phyloP scores from a whole-genome alignment of 2,888 invertebrate species.

The Eristalinus aeneus region DNA sequence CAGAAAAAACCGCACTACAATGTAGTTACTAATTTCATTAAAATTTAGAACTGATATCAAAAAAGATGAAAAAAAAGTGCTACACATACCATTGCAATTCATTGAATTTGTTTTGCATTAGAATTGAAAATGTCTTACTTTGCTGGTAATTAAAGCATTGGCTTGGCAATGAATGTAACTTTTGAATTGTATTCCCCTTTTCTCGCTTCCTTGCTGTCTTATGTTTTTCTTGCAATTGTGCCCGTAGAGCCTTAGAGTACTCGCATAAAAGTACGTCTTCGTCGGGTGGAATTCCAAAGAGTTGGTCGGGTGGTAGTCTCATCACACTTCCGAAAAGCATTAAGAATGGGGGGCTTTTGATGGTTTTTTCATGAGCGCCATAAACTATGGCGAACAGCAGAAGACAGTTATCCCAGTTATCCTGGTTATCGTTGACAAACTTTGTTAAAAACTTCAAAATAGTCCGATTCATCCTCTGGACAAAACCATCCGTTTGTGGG shows the following conservation, averaged over 20 bases:
- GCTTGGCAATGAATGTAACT: no score
- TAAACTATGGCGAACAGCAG: background rate
- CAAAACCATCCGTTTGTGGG: background rate
- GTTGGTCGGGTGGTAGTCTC: background rate
- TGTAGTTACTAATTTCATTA: no score
- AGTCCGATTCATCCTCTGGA: background rate
- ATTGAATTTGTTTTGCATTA: no score
- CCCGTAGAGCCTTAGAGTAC: background rate
- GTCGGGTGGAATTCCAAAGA: background rate
- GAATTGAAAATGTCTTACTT: no score
- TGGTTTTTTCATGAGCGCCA: background rate
- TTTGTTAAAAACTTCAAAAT: background rate
- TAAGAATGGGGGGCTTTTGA: background rate
- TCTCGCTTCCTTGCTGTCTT: no score
- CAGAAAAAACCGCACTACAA: no score
- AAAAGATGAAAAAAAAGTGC: no score
- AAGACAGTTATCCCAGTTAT: background rate
- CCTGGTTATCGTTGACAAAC: conserved; percentile 8
- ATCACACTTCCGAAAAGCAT: background rate
- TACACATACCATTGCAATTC: no score
- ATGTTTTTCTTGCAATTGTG: background rate
- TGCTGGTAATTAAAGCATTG: no score
- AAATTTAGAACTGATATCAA: no score
- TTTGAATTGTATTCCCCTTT: no score
- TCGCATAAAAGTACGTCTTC: background rate